Conservation (phyloP, 35 echinoderm and acorn worm species). For the Hemicentrotus pulcherrimus region DNA sequence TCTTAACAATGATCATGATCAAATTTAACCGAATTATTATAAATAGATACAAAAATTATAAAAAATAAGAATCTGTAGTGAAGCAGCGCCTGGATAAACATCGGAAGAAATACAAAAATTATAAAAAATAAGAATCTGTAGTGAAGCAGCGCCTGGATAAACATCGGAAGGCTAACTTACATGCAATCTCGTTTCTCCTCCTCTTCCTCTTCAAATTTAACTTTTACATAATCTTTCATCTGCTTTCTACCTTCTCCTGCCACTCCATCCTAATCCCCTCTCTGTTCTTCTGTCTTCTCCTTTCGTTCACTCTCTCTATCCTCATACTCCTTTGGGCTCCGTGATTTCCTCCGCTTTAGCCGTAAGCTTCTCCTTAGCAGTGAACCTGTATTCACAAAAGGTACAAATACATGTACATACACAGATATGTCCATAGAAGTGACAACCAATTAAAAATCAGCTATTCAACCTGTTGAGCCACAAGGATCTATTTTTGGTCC, state of each 20-base stretch:
- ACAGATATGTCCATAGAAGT: no score
- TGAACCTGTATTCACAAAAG: not conserved
- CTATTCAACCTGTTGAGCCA: no score
- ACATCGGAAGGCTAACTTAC: not conserved
- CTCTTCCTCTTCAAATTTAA: not conserved
- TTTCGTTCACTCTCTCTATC: not conserved
- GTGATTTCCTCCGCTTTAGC: not conserved
- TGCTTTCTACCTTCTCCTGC: not conserved
- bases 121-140: not conserved
- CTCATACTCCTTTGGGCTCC: not conserved
- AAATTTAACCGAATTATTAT: not conserved
- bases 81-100: not conserved
- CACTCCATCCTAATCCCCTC: not conserved
- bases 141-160: not conserved
- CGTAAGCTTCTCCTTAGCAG: not conserved
- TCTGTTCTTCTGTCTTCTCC: constrained; percentile 10
- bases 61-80: not conserved
- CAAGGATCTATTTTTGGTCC: no score
- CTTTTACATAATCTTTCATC: not conserved
- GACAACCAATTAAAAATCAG: no score
- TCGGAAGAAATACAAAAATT: not conserved
- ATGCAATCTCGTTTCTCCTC: not conserved
- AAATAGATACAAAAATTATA: not conserved
- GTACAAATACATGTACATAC: no score
- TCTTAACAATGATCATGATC: not conserved